Conservation (phyloP, 2,113 vertebrate species). For the Callipepla squamata region DNA sequence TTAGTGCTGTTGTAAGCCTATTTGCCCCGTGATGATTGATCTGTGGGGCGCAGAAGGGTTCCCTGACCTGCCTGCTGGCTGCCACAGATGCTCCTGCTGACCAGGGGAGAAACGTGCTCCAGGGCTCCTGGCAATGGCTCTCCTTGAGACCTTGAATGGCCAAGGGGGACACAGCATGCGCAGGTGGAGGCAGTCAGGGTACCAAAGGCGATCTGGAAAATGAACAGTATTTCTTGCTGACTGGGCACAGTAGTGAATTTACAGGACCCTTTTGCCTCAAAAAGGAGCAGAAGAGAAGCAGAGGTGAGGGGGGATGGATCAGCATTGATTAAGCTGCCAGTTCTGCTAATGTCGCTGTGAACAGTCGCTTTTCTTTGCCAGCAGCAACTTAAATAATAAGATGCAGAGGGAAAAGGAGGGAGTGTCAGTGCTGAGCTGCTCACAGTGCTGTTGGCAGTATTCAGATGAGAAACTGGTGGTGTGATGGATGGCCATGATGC, state of each 20-base stretch:
- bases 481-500: conserved; percentile 57
- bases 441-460: conserved; percentile 47
- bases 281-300: background rate
- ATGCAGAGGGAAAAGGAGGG: conserved; percentile 28
- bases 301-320: background rate
- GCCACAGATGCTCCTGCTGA: background rate
- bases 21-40: background rate
- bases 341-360: conserved; percentile 19
- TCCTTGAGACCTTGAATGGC: background rate
- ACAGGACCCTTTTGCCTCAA: background rate
- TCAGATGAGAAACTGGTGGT: conserved; percentile 42
- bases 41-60: background rate
- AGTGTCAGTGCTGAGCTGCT: background rate
- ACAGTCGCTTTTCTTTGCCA: conserved; percentile 35
- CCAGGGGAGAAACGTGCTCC: too few relatives aligned
- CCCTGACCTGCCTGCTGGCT: background rate
- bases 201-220: background rate
- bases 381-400: conserved; percentile 52
- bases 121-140: background rate
- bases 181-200: background rate
- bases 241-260: background rate
- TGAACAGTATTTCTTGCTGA: background rate
- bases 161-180: rapidly evolving
- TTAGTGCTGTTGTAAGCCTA: background rate
- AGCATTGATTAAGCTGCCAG: conserved; percentile 36